These are phyloP conservation scores for Tenebrosternarchus preto DNA, from an alignment of 2,113 vertebrate species.

Conservation along the genomic window DNA sequence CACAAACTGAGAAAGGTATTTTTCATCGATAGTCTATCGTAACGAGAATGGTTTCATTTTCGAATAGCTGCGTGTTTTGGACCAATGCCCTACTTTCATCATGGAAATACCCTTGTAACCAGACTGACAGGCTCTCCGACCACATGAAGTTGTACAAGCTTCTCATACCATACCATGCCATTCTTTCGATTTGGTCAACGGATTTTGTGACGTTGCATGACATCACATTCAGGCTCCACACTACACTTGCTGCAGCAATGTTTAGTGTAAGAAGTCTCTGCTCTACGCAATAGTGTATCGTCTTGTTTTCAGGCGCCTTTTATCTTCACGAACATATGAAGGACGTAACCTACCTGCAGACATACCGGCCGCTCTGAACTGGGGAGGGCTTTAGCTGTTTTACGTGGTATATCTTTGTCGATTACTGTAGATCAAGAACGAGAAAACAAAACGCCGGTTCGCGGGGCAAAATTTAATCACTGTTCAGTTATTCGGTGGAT, in stretches of 20 bases:
- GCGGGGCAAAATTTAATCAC: conserved; percentile 6
- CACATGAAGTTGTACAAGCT: neutral
- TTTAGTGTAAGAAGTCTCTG: conserved; percentile 6
- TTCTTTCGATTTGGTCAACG: neutral
- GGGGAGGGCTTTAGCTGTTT: conserved; percentile 52
- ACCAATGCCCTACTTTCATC: neutral
- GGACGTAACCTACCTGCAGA: conserved; percentile 53
- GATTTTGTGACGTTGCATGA: conserved; percentile 67
- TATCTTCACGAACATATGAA: conserved; percentile 34
- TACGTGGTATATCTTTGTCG: neutral
- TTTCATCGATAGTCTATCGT: neutral
- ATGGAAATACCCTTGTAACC: neutral
- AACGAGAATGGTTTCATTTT: too few species aligned
- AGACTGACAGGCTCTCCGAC: neutral
- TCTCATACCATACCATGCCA: neutral
- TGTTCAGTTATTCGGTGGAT: conserved; percentile 16
- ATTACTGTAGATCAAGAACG: neutral
- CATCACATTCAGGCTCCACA: conserved; percentile 61
- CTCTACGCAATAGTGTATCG: neutral
- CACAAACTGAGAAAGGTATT: neutral
- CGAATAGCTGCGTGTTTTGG: neutral
- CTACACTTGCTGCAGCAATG: conserved; percentile 38
- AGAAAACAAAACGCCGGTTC: conserved; percentile 19
- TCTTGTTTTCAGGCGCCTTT: neutral
- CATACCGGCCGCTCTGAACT: conserved; percentile 51